Evolutionary conservation across 2,888 invertebrate species (phyloP).

Genomic region (Plagodis dolabraria): DNA sequence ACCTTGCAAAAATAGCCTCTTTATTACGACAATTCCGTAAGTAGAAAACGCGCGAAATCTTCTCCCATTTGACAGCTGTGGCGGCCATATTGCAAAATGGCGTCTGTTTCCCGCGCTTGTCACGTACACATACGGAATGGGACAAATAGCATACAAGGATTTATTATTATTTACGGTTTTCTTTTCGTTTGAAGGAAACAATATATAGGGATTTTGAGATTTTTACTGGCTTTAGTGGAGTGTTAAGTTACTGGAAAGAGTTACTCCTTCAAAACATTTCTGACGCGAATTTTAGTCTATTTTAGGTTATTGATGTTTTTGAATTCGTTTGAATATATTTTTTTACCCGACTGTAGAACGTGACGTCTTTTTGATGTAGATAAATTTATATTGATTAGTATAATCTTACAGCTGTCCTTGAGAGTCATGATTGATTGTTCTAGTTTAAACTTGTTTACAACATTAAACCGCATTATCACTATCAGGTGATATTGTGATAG

Average conservation of each 20-base stretch:
- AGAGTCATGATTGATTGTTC: too few species aligned
- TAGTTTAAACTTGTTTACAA: too few species aligned
- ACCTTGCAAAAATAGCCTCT: slow-evolving; percentile 23
- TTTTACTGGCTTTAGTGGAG: slow-evolving; percentile 1
- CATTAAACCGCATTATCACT: too few species aligned
- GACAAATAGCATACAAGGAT: slow-evolving; percentile 36
- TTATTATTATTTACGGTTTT: slow-evolving; percentile 33
- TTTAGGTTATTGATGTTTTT: too few species aligned
- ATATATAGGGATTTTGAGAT: slow-evolving; percentile 25
- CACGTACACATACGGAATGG: slow-evolving; percentile 36
- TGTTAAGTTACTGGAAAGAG: slow-evolving; percentile 4
- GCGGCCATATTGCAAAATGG: slow-evolving; percentile 41
- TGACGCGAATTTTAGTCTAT: too few species aligned
- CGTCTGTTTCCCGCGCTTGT: slow-evolving; percentile 33
- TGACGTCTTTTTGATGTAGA: too few species aligned
- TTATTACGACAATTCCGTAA: slow-evolving; percentile 21
- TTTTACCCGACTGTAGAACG: too few species aligned
- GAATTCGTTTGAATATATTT: too few species aligned
- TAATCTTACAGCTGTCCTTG: too few species aligned
- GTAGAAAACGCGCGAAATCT: slow-evolving; percentile 30
- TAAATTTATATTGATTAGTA: too few species aligned
- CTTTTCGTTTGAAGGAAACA: slow-evolving; percentile 25
- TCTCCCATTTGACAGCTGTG: slow-evolving; percentile 41
- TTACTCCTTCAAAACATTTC: background rate
- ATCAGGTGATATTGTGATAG: too few species aligned